A percentile compares a stretch with the other conserved stretches of the same genome.
Evolutionary conservation across 1,140 invertebrate species (phyloP).

Genomic region (Atta colombica): DNA sequence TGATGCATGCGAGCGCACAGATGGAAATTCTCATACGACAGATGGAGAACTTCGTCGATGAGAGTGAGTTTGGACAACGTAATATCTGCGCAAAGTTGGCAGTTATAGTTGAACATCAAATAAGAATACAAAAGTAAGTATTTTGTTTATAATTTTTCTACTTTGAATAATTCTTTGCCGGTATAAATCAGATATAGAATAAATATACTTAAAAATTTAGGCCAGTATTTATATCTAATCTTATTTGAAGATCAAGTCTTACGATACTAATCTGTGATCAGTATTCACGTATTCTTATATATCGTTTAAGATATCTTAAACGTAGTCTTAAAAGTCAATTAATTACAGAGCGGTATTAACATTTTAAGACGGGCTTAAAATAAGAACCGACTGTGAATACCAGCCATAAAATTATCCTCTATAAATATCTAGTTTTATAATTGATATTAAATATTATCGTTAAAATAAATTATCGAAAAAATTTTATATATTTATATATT

Average conservation of each 20-base stretch:
- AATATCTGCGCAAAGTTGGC: slow-evolving; percentile 58
- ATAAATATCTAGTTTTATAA: neutral
- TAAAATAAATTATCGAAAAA: neutral
- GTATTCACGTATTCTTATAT: too few species aligned
- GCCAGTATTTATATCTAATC: too few species aligned
- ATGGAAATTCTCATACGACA: slow-evolving; percentile 66
- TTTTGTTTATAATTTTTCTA: neutral
- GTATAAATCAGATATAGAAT: neutral
- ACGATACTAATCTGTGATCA: too few species aligned
- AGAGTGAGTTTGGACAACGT: neutral
- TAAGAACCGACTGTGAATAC: too few species aligned
- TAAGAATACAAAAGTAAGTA: slow-evolving; percentile 60
- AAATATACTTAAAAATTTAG: neutral
- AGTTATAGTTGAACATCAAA: slow-evolving; percentile 73
- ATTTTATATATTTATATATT: neutral
- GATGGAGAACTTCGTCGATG: neutral
- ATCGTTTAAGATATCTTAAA: too few species aligned
- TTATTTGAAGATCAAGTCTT: too few species aligned
- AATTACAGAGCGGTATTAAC: too few species aligned
- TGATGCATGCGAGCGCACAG: slow-evolving; percentile 72
- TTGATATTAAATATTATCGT: neutral
- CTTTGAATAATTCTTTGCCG: neutral
- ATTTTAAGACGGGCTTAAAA: too few species aligned
- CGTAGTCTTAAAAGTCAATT: too few species aligned
- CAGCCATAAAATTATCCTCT: neutral